Percentiles rank a stretch among this genome's conserved stretches.
phyloP scores from a whole-genome alignment of 2,888 invertebrate genomes.

The Tetrapedia diversipes region DNA sequence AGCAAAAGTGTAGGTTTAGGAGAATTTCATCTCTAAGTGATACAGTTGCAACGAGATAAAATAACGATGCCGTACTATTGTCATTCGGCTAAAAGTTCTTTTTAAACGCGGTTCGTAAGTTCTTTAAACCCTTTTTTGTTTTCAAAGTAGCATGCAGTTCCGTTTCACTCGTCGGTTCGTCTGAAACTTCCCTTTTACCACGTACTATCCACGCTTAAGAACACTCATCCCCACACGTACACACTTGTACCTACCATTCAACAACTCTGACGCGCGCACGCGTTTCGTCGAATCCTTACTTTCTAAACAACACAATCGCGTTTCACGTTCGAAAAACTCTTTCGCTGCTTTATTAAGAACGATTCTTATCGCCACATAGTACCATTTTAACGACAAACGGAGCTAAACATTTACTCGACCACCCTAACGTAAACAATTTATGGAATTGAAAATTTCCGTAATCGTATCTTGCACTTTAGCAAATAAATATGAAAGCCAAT shows the following conservation, averaged over 20 bases:
- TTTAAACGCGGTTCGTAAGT: slow-evolving; percentile 1
- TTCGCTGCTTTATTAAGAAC: not conserved
- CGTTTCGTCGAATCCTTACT: slow-evolving; percentile 41
- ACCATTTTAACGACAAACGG: not conserved
- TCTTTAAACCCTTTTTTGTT: not conserved
- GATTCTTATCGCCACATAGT: not conserved
- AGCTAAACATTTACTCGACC: not conserved
- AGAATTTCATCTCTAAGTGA: not conserved
- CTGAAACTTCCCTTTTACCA: slow-evolving; percentile 16
- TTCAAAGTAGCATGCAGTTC: not conserved
- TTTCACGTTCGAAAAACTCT: not conserved
- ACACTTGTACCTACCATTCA: not conserved
- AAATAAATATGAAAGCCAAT: no score
- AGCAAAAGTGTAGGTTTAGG: not conserved
- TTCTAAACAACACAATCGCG: slow-evolving; percentile 28
- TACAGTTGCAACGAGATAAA: not conserved
- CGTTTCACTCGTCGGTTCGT: not conserved
- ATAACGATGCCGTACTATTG: not conserved
- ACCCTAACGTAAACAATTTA: no score
- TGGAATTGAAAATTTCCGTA: not conserved
- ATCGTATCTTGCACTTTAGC: not conserved
- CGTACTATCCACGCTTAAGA: slow-evolving; percentile 6
- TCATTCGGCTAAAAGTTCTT: not conserved
- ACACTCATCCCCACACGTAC: not conserved
- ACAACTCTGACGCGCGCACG: not conserved